Conservation (phyloP, 2,113 vertebrate genomes). For the Tychaedon coryphoeus region DNA sequence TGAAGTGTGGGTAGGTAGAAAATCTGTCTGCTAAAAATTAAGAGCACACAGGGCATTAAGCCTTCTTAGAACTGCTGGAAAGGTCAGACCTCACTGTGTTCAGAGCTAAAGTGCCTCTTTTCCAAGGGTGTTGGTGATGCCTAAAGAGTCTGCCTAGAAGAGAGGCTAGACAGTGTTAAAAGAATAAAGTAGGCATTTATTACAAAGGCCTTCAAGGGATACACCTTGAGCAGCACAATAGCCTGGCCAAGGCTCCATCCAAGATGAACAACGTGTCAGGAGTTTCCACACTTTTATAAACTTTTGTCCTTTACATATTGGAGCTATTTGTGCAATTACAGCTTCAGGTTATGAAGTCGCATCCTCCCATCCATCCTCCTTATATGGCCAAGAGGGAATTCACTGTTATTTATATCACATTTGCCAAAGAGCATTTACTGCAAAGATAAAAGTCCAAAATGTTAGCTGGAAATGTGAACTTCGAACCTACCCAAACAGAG, state of each 20-base stretch:
- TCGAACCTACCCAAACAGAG: neutral
- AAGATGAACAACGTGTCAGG: no score
- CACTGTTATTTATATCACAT: neutral
- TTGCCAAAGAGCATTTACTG: neutral
- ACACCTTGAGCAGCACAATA: no score
- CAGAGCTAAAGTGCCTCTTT: neutral
- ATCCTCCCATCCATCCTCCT: no score
- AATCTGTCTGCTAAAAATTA: neutral
- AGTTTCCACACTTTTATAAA: no score
- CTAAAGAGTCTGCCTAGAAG: no score
- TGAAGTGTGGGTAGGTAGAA: neutral
- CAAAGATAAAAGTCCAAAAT: neutral
- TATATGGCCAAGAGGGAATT: neutral
- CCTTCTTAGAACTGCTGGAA: neutral
- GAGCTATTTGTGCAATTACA: no score
- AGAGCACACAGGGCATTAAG: neutral
- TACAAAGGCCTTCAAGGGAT: no score
- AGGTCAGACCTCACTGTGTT: neutral
- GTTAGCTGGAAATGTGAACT: neutral
- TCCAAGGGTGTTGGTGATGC: neutral
- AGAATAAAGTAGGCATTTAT: no score
- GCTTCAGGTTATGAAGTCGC: no score
- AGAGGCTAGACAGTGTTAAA: no score
- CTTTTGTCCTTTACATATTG: no score
- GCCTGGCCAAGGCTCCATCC: no score